Evolutionary conservation across 1,140 invertebrate species (phyloP).

Genomic region (Pentalonia nigronervosa): DNA sequence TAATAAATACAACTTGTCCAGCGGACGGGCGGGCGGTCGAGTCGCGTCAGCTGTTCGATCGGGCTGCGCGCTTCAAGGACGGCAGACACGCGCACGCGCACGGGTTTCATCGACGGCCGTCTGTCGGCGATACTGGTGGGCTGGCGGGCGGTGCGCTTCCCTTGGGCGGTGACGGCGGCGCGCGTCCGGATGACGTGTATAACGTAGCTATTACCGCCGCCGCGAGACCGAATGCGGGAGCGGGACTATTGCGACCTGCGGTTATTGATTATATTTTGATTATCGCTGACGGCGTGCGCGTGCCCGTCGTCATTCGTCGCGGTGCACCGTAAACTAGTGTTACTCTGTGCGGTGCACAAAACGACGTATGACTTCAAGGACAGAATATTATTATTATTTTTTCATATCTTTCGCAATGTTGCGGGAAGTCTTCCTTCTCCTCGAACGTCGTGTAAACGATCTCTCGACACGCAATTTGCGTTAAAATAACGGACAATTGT

Average conservation of each 20-base stretch:
- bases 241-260: neutral
- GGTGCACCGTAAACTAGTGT: neutral
- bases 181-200: conserved; percentile 8
- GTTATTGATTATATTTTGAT: conserved; percentile 20
- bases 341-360: neutral
- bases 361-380: neutral
- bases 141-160: neutral
- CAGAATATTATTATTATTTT: neutral
- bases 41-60: conserved; percentile 49
- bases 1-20: conserved; percentile 51
- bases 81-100: neutral
- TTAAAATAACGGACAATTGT: neutral
- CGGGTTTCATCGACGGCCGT: neutral
- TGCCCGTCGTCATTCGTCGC: neutral
- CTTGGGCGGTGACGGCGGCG: neutral
- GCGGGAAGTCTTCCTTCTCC: neutral
- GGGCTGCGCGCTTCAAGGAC: conserved; percentile 29
- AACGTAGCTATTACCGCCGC: neutral
- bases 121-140: neutral
- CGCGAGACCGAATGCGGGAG: no score
- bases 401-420: neutral
- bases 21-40: neutral
- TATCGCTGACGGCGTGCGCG: neutral
- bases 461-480: neutral
- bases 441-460: neutral